Evolutionary conservation across 2,797 vertebrate genomes (phyloP).

Genomic region (Muscicapa striata): DNA sequence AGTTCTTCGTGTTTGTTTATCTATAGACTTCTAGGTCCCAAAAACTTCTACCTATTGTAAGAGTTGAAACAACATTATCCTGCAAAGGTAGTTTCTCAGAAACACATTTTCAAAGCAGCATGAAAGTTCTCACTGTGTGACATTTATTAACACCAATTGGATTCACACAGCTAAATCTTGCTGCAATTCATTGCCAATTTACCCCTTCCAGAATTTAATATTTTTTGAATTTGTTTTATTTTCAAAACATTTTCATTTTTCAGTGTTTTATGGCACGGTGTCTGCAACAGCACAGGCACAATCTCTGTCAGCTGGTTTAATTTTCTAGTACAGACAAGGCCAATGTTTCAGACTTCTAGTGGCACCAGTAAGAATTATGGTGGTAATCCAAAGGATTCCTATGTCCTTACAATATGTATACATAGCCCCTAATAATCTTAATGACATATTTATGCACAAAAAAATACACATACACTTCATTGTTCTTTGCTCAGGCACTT

Average conservation of each 20-base stretch:
- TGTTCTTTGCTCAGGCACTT: not conserved
- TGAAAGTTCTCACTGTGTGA: not conserved
- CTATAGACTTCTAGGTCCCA: not conserved
- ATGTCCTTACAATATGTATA: not conserved
- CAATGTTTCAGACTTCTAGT: not conserved
- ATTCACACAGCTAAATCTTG: conserved; percentile 43
- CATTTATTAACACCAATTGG: conserved; percentile 34
- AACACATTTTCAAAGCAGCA: conserved; percentile 4
- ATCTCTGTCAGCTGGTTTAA: not conserved
- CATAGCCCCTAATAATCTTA: not conserved
- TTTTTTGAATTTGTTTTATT: conserved; percentile 2
- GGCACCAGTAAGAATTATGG: not conserved
- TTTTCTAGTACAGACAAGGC: not conserved
- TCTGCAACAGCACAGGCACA: not conserved
- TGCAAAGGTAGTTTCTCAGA: not conserved
- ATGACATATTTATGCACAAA: not conserved
- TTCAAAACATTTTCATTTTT: not conserved
- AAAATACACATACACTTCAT: not conserved
- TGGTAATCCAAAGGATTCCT: not conserved
- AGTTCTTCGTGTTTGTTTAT: not conserved
- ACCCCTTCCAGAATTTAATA: not conserved
- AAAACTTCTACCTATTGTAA: not conserved
- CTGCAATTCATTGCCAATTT: not conserved
- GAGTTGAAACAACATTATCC: conserved; percentile 15
- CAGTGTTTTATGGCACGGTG: not conserved